These are phyloP conservation scores for Steinernema carpocapsae DNA, from an alignment of 2,888 invertebrate genomes.

Conservation along the genomic window DNA sequence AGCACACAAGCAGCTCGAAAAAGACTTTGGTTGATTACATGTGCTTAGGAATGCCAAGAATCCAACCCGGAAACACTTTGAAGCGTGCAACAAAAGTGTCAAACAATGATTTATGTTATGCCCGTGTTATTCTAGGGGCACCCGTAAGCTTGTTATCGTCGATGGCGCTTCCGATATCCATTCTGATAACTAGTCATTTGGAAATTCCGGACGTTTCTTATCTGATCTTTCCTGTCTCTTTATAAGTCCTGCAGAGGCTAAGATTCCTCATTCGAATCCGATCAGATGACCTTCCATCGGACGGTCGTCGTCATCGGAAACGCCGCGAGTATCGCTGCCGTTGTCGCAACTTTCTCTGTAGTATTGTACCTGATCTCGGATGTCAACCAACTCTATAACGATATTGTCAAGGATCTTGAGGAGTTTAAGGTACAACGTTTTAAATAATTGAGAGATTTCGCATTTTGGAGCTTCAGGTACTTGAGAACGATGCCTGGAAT, in stretches of 20 bases:
- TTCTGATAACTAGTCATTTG: neutral
- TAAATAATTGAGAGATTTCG: too few relatives aligned
- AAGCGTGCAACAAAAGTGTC: neutral
- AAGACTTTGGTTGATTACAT: too few relatives aligned
- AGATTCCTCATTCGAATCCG: slow-evolving; percentile 22
- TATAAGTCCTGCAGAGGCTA: neutral
- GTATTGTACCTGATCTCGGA: neutral
- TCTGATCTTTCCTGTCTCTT: neutral
- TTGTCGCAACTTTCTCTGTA: neutral
- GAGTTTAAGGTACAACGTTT: slow-evolving; percentile 27
- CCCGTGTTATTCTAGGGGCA: neutral
- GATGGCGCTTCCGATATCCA: neutral
- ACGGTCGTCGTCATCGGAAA: slow-evolving; percentile 12
- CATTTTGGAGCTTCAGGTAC: neutral
- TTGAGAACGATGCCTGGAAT: neutral
- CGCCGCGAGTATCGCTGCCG: slow-evolving; percentile 9
- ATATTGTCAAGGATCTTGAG: neutral
- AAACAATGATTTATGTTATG: neutral
- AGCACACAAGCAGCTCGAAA: too few relatives aligned
- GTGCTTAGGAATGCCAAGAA: too few relatives aligned
- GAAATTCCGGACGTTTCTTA: slow-evolving; percentile 11
- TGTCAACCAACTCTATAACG: slow-evolving; percentile 9
- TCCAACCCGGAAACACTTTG: too few relatives aligned
- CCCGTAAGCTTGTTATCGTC: neutral
- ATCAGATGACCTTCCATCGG: slow-evolving; percentile 23